Conservation (phyloP, 2,888 invertebrate genomes). For the Oligia strigilis region DNA sequence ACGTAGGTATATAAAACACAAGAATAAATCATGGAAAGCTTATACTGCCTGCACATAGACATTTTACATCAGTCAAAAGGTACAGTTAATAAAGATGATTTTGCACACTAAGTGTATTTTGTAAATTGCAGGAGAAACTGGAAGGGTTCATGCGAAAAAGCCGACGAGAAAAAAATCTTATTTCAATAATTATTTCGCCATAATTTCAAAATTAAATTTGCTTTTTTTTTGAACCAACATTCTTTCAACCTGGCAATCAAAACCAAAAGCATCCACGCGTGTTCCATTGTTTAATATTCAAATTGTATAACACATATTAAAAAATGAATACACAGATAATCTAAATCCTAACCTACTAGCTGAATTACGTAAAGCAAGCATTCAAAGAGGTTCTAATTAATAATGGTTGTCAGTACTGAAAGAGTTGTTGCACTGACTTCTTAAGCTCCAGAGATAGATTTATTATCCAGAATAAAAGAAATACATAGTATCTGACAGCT, state of each 20-base stretch:
- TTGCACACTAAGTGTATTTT: background rate
- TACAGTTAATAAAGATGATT: background rate
- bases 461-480: constrained; percentile 68
- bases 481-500: constrained; percentile 58
- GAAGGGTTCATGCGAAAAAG: background rate
- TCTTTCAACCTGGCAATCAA: background rate
- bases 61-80: background rate
- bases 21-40: background rate
- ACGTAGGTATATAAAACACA: background rate
- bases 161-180: background rate
- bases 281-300: constrained; percentile 52
- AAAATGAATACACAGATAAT: constrained; percentile 42
- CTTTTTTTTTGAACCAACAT: background rate
- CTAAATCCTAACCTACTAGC: constrained; percentile 58
- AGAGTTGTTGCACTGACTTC: constrained; percentile 63
- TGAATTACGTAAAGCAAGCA: constrained; percentile 47
- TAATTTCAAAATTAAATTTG: too few relatives aligned
- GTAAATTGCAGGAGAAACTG: too few relatives aligned
- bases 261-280: background rate
- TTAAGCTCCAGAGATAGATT: constrained; percentile 67
- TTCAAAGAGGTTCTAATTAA: constrained; percentile 69
- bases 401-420: constrained; percentile 65
- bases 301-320: constrained; percentile 46
- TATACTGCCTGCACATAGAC: background rate
- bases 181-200: background rate